Conservation (phyloP, 2,113 vertebrate genomes). For the Ivindomyrus marchei region DNA sequence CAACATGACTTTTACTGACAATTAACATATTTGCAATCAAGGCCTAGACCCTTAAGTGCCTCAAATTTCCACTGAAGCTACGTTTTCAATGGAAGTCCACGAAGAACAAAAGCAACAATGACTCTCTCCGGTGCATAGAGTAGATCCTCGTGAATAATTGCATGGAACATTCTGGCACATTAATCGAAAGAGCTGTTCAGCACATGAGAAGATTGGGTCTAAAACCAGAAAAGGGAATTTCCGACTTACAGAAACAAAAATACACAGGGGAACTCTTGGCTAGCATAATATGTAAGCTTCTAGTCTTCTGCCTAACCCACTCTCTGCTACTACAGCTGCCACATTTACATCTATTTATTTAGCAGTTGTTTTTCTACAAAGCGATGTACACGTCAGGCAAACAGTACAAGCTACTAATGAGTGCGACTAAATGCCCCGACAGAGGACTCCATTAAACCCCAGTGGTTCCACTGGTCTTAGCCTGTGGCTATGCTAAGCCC, state of each 20-base stretch:
- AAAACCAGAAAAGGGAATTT: not conserved
- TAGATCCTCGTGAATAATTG: conserved; percentile 3
- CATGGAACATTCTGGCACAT: not conserved
- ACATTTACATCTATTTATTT: not conserved
- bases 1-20: not conserved
- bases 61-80: not conserved
- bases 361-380: not conserved
- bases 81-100: conserved; percentile 7
- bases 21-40: not conserved
- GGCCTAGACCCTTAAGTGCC: not conserved
- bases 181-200: not conserved
- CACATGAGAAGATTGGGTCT: not conserved
- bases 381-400: not conserved
- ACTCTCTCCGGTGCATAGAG: not conserved
- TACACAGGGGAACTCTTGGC: not conserved
- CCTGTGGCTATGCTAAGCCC: not conserved
- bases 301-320: not conserved
- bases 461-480: not conserved
- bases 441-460: not conserved
- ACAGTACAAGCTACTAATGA: not conserved
- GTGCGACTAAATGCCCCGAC: not conserved
- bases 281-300: not conserved
- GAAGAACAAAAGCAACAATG: conserved; percentile 16
- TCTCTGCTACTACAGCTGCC: not conserved
- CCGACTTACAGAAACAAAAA: not conserved